Base-by-base conservation (phyloP, 2,888 invertebrate species). In the Rhagonycha fulva region DNA sequence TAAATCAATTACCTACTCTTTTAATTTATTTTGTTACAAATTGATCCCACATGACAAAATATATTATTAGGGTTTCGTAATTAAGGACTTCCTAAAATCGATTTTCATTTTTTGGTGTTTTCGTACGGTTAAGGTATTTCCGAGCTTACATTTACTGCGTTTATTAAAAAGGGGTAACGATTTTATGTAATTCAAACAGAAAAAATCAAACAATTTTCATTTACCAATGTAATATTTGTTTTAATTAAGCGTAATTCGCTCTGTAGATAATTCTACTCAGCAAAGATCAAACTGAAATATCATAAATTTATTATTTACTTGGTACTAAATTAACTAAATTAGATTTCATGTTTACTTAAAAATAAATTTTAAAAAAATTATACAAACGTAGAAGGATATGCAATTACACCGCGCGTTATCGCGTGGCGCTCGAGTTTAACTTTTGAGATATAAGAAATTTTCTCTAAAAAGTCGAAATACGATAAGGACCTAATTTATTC, bases 1-100 rank as follows among this genome's bases (percentile, higher is more conserved):
- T 68, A 76, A 76, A 73, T 76, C 76, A 76, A 76, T 76, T 73
- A 76, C n/a, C n/a, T n/a, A n/a, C 66, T 47, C 47, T 66, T 66
- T 66, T 26, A 24, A 23, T 66, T 23, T 66, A 66, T 66, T 66
- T 24, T 26, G 63, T 66, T 66, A 66, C 26, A 24, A 66, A 66
- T 66, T 66, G 26, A 66, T 66, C 23, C 24, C 26, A 24, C 63
- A 66, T 66, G 63, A 23, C 63, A 66, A 66, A 26, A 66, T 66
- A 66, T 24, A 66, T 66, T 26, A 66, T 66, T 66, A n/a, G 19
- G n/a, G 26, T 47, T 26, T 23, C n/a, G 63, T 66, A 66, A 66
- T 66, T 66, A 66, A 66, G 63, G 26, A 66, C 19, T 19, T 24
- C 24, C 24, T 12, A 47, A 47, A n/a, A 47, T 47, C 47, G 47